Evolutionary conservation across 1,140 invertebrate genomes (phyloP).

Genomic region (Gonioctena quinquepunctata): DNA sequence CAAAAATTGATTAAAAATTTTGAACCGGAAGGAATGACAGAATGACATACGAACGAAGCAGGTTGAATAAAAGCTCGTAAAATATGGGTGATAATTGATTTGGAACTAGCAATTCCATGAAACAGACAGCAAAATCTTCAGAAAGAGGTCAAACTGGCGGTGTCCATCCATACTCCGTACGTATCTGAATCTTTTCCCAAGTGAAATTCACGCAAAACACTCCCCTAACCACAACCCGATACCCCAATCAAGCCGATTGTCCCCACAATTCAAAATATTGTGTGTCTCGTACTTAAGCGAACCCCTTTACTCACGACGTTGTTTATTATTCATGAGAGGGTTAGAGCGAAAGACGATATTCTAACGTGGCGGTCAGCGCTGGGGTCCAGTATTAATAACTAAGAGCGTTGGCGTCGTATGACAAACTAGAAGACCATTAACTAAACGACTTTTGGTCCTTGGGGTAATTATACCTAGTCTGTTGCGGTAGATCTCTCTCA

Average conservation of each 20-base stretch:
- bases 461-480: conserved; percentile 4
- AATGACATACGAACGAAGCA: too few relatives aligned
- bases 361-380: conserved; percentile 6
- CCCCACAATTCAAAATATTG: neutral
- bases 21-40: too few relatives aligned
- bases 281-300: neutral
- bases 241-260: neutral
- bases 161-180: too few relatives aligned
- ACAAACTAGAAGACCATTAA: conserved; percentile 1
- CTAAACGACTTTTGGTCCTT: conserved; percentile 14
- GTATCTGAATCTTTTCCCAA: too few relatives aligned
- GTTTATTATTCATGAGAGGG: conserved; percentile 3
- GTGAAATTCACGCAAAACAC: too few relatives aligned
- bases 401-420: neutral
- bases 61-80: too few relatives aligned
- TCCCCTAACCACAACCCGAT: neutral
- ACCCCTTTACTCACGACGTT: neutral
- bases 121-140: too few relatives aligned
- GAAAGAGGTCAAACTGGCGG: too few relatives aligned
- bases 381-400: neutral
- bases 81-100: too few relatives aligned
- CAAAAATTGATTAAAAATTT: too few relatives aligned
- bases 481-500: too few relatives aligned
- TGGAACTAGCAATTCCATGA: too few relatives aligned
- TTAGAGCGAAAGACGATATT: neutral